Evolutionary conservation across 2,797 vertebrate species (phyloP), one percentile per base, ranked within the genome.

Genomic region (Chanos chanos): DNA sequence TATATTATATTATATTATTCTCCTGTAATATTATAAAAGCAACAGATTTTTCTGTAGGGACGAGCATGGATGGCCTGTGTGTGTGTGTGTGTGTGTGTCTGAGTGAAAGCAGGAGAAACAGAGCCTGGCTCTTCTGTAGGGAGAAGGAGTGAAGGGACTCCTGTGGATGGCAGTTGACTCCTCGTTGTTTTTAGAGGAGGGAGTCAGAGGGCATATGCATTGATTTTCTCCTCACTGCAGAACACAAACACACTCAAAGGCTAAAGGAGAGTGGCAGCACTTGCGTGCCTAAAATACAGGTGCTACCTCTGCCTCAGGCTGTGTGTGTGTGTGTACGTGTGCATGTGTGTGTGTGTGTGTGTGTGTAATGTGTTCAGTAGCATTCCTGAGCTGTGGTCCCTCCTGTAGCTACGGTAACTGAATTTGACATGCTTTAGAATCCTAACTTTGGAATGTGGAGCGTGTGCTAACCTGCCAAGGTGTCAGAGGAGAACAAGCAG

Each of bases 281-380:
- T 58, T 64, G 63, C 68, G 64, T 81, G 77, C 30, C 77, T 75
- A 61, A 71, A 70, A 80, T 76, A 77, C 75, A 78, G 74, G 64
- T 73, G 80, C 58, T 70, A 37, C 69, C 74, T 50, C 30, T 19
- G 73, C 71, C 74, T 77, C 68, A n/a, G 52, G 61, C 73, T 31
- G 69, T 56, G 30, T 79, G 74, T 62, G 12, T 66, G 7, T 66
- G 54, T 62, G 37, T 66, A 4, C 63, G 40, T 45, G 27, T 61
- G 31, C 64, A 40, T 27, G 16, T 19, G 40, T 25, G 41, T 31
- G 52, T 37, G 51, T 8, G 37, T 61, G 2, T 5, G 3, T 60
- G 34, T 45, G 25, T 4, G 10, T 9, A n/a, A 45, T 57, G 18
- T 30, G n/a, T 24, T 34, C 44, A 8, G 61, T 48, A 24, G 16